Evolutionary conservation across 2,113 vertebrate genomes (phyloP).

Genomic region (Limnothrissa miodon): DNA sequence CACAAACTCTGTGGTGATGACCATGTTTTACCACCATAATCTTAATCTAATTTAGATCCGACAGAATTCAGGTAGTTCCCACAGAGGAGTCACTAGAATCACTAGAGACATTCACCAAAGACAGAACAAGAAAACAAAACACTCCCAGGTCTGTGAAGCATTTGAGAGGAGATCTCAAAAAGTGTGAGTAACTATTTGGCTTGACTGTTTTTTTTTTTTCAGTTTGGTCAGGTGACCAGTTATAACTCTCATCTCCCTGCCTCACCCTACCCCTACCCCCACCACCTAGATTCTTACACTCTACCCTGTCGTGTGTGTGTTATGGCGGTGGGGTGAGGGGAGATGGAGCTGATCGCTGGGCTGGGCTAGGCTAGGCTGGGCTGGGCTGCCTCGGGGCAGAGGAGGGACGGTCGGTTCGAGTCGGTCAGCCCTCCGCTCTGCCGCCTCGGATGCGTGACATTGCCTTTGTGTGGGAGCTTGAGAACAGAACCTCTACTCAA

Average conservation of each 20-base stretch:
- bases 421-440: constrained; percentile 59
- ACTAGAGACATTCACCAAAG: neutral
- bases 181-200: constrained; percentile 75
- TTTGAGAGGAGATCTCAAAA: constrained; percentile 44
- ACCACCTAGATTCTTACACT: constrained; percentile 36
- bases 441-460: constrained; percentile 90
- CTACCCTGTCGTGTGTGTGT: constrained; percentile 82
- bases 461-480: constrained; percentile 91
- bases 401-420: constrained; percentile 74
- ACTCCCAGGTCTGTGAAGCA: constrained; percentile 12
- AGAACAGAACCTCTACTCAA: constrained; percentile 91
- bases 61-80: neutral
- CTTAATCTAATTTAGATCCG: neutral
- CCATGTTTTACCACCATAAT: no score
- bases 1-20: no score
- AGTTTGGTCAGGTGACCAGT: constrained; percentile 85
- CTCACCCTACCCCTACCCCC: constrained; percentile 54
- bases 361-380: no score
- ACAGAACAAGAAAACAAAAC: neutral
- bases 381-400: constrained; percentile 50
- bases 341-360: neutral
- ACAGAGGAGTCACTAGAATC: neutral
- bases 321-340: constrained; percentile 60
- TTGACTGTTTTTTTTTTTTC: constrained; percentile 54
- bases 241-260: constrained; percentile 44